phyloP scores from a whole-genome alignment of 1,140 invertebrate genomes.

The Samia ricini region DNA sequence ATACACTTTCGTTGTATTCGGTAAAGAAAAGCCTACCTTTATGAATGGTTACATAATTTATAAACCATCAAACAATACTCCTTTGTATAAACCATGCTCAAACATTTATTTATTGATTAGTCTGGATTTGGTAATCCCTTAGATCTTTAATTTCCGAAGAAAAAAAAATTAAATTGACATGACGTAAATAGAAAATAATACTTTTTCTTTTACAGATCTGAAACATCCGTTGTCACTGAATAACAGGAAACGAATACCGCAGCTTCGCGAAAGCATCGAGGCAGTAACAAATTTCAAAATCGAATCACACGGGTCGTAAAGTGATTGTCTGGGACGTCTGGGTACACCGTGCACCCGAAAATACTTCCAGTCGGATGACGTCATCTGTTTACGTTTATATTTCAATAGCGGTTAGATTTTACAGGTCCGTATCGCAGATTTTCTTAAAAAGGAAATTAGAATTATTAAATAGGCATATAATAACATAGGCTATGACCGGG shows the following conservation, averaged over 20 bases:
- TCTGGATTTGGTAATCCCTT: too few species aligned
- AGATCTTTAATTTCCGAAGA: too few species aligned
- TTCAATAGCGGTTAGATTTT: neutral
- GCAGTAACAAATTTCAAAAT: constrained; percentile 50
- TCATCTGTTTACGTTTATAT: neutral
- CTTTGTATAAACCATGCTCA: neutral
- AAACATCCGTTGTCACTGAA: neutral
- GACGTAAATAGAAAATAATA: neutral
- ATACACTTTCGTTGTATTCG: constrained; percentile 9
- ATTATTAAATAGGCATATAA: too few species aligned
- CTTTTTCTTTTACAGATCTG: neutral
- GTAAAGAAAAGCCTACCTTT: constrained; percentile 4
- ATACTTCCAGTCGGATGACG: constrained; percentile 3
- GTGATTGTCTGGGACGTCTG: constrained; percentile 29
- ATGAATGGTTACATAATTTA: neutral
- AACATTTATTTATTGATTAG: neutral
- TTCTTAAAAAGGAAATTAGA: neutral
- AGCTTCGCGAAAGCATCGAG: constrained; percentile 38
- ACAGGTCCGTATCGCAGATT: neutral
- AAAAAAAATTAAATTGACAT: too few species aligned
- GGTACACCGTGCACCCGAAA: constrained; percentile 25
- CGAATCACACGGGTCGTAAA: constrained; percentile 48
- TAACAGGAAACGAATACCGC: constrained; percentile 22
- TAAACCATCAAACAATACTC: neutral
- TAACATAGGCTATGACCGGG: too few species aligned